Base-by-base conservation (phyloP, 2,797 vertebrate genomes). In the Nasua narica region DNA sequence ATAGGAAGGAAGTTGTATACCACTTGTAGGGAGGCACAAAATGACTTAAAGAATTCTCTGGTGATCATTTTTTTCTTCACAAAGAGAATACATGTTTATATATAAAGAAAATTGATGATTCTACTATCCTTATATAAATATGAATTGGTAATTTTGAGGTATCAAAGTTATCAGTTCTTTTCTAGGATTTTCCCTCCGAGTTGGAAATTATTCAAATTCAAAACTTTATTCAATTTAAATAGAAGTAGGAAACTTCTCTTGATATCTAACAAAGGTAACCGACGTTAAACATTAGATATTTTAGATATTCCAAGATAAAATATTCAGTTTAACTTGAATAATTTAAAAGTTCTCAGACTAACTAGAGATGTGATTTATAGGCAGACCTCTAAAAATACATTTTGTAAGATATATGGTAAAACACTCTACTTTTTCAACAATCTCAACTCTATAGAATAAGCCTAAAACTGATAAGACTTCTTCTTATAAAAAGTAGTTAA, bases 141-240 rank as follows among this genome's bases (percentile, higher is more conserved):
- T 77, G 4, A 82, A 86, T 93, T 70, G 82, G 43, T 96, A 92
- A 94, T 96, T 97, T 74, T 81, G 96, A 97, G 83, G 87, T 92
- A 87, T 65, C 35, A 74, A 94, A 81, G 4, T 89, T 96, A 27
- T 9, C 4, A 46, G 32, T 93, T 90, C 29, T 81, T 62, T 83
- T 52, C 21, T 37, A 21, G 35, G n/a, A 87, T 95, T 32, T 67
- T 91, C 90, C n/a, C 0, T 7, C 16, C 90, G n/a, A 90, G 18
- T 50, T 79, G 60, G 37, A 97, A 88, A 54, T 90, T 95, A 78
- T 96, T 60, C 15, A 91, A 96, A 97, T 92, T 77, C 48, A 3
- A 81, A 90, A 16, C 40, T 93, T 62, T 94, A 70, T 67, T 56
- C 35, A 96, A 32, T 8, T 16, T 40, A 96, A 95, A 86, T 19